Base-by-base conservation (phyloP, 2,113 vertebrate genomes). In the Natator depressus region DNA sequence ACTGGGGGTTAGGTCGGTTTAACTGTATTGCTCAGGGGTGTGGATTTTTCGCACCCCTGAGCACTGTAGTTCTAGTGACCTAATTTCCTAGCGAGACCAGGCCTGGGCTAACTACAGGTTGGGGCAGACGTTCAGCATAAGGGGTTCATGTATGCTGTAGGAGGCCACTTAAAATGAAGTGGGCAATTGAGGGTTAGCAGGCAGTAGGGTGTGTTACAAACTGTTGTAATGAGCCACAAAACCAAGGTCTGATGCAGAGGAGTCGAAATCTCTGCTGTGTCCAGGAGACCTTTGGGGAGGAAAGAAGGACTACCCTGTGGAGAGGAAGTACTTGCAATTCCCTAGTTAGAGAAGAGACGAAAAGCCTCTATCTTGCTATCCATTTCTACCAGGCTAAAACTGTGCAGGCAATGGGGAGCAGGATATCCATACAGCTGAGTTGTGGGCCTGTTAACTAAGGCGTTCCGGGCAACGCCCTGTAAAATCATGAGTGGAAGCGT, bases 291-390 rank as follows among this genome's bases (percentile, higher is more conserved):
- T 54, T 69, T 81, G 75, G 1, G 72, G 90, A n/a, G 53, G 2
- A 76, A 19, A 20, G 81, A 5, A 3, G 1, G 1, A 69, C 50
- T 93, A 22, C 62, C 57, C 90, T n/a, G 0, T 35, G 72, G 59
- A 62, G 85, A 59, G 59, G 10, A 59, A 57, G 5, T 0, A 0
- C 16, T 53, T 76, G 27, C 57, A 47, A 25, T 72, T 49, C 0
- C 5, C 49, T 76, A 3, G 1, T 20, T 47, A 80, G n/a, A 20
- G n/a, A 24, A 79, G n/a, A 22, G 5, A 46, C 65, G 16, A 0
- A 5, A 29, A 78, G 1, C 46, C n/a, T 51, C 65, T 92, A 46
- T 69, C 16, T 17, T 69, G 62, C 35, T 22, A 2, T 85, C n/a
- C 20, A 7, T 6, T 4, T 87, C 42, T 62, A 62, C 59, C 16